phyloP scores from a whole-genome alignment of 1,140 invertebrate species.

The Holcopasites calliopsidis region DNA sequence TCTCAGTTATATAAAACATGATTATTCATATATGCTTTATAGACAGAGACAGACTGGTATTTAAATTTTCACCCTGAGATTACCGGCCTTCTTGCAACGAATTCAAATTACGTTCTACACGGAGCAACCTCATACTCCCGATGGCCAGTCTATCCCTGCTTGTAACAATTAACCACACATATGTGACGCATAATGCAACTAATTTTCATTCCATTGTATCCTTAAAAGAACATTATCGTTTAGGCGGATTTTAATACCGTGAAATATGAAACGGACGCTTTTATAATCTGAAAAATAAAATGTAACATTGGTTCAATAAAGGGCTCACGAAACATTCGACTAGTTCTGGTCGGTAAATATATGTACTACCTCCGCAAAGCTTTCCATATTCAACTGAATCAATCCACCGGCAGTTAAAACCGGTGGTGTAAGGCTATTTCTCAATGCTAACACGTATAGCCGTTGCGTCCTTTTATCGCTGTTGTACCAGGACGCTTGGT shows the following conservation, averaged over 20 bases:
- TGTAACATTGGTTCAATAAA: neutral
- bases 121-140: too few species aligned
- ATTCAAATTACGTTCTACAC: too few species aligned
- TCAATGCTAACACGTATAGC: neutral
- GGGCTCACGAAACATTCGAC: too few species aligned
- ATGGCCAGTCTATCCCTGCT: too few species aligned
- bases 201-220: neutral
- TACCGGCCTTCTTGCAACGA: too few species aligned
- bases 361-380: neutral
- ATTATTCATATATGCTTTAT: too few species aligned
- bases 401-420: neutral
- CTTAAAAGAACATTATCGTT: neutral
- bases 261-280: neutral
- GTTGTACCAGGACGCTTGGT: neutral
- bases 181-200: too few species aligned
- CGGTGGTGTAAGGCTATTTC: neutral
- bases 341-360: neutral
- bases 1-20: too few species aligned
- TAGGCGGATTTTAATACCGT: neutral
- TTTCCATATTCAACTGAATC: neutral
- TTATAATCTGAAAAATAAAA: neutral
- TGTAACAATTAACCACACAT: too few species aligned
- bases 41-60: too few species aligned
- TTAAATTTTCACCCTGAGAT: too few species aligned
- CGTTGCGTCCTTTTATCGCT: neutral